Evolutionary conservation across 2,113 vertebrate genomes (phyloP), one percentile per base, ranked within the genome.

Genomic region (Daboia siamensis): DNA sequence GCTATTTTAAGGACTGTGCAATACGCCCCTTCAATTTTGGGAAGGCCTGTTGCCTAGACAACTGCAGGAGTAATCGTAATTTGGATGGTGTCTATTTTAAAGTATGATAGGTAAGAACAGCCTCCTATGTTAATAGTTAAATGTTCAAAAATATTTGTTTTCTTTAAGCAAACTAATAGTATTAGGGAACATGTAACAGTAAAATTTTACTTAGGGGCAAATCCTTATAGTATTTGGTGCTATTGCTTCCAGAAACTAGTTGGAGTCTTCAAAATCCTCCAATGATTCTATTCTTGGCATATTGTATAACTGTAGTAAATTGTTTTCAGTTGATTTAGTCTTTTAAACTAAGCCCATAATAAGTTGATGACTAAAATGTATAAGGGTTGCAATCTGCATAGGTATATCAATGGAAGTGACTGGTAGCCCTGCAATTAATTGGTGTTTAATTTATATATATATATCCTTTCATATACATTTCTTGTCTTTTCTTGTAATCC

Each of bases 41-140:
- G 9, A 94, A 95, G n/a, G 90, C 93, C 92, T 88, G 69, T 93
- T 96, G 51, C 84, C 86, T 80, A 88, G 26, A 93, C 87, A 95
- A 96, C 86, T 52, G 3, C 26, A 92, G 13, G 23, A 89, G 51
- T 56, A 64, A 69, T 4, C 92, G 69, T 86, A 87, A 2, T 94
- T 93, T 95, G 33, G 90, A 86, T 24, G n/a, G 59, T 12, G 20
- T 33, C 69, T 64, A 87, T 80, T 95, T 94, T 92, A 0, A 24
- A 94, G 26, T 13, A 3, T 90, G 93, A 93, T 88, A 87, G 69
- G 0, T 69, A 51, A 92, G 74, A 96, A 87, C 1, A 92, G 54
- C 56, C 87, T 90, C 33, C 86, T 92, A 92, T 87, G 51, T 44
- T 89, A 88, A 23, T 92, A 29, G n/a, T 44, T 61, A 54, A 48